Conservation (phyloP, 2,888 invertebrate species). For the Craniophora ligustri region DNA sequence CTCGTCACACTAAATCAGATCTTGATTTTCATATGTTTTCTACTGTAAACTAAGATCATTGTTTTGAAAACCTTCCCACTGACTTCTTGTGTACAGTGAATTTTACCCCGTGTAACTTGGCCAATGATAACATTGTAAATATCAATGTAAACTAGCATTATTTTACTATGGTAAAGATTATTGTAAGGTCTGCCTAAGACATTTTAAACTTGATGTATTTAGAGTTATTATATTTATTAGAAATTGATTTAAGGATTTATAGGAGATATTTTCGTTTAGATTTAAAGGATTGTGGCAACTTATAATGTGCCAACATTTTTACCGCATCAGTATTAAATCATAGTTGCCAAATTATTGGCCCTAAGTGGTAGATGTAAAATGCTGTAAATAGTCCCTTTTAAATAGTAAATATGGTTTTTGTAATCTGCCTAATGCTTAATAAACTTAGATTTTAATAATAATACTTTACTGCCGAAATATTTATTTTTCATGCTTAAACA, state of each 20-base stretch:
- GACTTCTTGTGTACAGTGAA: slow-evolving; percentile 71
- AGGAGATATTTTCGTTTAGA: slow-evolving; percentile 82
- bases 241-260: slow-evolving; percentile 78
- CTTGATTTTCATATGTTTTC: slow-evolving; percentile 71
- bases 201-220: slow-evolving; percentile 86
- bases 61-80: slow-evolving; percentile 63
- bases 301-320: slow-evolving; percentile 88
- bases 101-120: slow-evolving; percentile 72
- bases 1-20: slow-evolving; percentile 62
- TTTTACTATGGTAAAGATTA: slow-evolving; percentile 65
- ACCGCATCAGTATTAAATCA: slow-evolving; percentile 87
- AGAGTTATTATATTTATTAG: slow-evolving; percentile 77
- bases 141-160: slow-evolving; percentile 73
- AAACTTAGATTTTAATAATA: slow-evolving; percentile 62
- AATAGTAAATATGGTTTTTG: slow-evolving; percentile 68
- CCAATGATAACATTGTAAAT: slow-evolving; percentile 79
- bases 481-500: slow-evolving; percentile 86
- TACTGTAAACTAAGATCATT: slow-evolving; percentile 64
- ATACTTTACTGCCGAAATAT: slow-evolving; percentile 75
- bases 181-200: slow-evolving; percentile 83
- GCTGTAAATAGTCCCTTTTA: slow-evolving; percentile 83
- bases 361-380: slow-evolving; percentile 79
- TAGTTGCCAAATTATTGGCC: slow-evolving; percentile 85
- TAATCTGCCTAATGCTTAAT: slow-evolving; percentile 72
- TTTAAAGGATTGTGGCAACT: slow-evolving; percentile 76